Percentiles rank a stretch among this genome's conserved stretches.
Evolutionary conservation across 2,888 invertebrate genomes (phyloP).

Genomic region (Ophion costatus): DNA sequence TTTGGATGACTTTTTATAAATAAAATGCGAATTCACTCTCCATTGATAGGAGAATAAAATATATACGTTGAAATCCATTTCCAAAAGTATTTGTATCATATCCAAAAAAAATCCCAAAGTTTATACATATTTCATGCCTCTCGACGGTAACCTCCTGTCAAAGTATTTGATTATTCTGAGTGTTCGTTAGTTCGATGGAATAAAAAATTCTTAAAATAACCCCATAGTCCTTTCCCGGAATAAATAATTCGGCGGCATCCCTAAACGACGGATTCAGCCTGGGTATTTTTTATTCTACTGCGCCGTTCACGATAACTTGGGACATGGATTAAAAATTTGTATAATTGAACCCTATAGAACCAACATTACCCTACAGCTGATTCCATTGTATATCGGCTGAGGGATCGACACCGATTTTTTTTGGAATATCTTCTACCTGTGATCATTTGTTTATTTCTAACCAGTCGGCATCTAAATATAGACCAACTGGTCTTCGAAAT

Average conservation of each 20-base stretch:
- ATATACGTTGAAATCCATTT: no score
- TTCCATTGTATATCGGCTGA: background rate
- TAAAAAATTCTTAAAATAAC: no score
- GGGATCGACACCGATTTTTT: background rate
- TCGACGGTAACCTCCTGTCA: no score
- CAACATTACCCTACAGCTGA: background rate
- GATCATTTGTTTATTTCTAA: background rate
- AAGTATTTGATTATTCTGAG: no score
- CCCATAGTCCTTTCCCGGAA: background rate
- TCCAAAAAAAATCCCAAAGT: no score
- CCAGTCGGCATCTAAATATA: background rate
- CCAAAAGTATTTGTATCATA: no score
- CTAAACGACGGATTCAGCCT: background rate
- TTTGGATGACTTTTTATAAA: no score
- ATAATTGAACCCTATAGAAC: background rate
- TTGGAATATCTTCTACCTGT: background rate
- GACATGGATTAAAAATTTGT: background rate
- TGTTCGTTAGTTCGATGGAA: no score
- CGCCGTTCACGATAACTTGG: background rate
- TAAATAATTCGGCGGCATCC: background rate
- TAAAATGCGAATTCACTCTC: no score
- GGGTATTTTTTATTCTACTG: background rate
- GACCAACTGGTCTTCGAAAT: slow-evolving; percentile 14
- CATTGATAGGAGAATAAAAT: no score
- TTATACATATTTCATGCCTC: no score